Conservation (phyloP, 2,113 vertebrate genomes). For the Morone saxatilis region DNA sequence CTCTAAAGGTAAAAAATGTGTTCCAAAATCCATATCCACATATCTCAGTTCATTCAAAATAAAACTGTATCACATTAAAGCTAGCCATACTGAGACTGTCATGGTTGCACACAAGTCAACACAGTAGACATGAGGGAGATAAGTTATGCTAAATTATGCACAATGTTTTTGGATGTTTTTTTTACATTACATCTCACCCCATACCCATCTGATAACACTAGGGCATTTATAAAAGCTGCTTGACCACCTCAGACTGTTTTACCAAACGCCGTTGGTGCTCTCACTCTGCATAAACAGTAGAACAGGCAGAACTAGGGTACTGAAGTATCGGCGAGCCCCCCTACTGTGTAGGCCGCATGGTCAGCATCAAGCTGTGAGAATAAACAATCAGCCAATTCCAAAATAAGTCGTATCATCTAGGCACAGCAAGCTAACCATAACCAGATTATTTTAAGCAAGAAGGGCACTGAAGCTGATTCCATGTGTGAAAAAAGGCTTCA, state of each 20-base stretch:
- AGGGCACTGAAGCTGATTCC: neutral
- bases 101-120: too few relatives aligned
- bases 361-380: slow-evolving; percentile 18
- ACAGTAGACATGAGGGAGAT: too few relatives aligned
- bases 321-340: neutral
- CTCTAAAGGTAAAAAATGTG: too few relatives aligned
- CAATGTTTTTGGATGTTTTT: too few relatives aligned
- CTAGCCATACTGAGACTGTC: neutral
- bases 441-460: neutral
- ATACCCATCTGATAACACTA: neutral
- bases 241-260: neutral
- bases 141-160: neutral
- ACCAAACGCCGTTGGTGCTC: neutral
- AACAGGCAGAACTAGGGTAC: neutral
- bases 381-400: slow-evolving; percentile 8
- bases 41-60: neutral
- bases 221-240: neutral
- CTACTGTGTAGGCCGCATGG: neutral
- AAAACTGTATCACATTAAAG: neutral
- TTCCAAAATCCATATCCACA: too few relatives aligned
- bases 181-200: neutral
- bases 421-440: neutral
- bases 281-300: neutral
- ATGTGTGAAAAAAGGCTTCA: neutral
- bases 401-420: neutral